Evolutionary conservation across 2,113 vertebrate genomes (phyloP), one percentile per base, ranked within the genome.

Genomic region (Nycticryphes semicollaris): DNA sequence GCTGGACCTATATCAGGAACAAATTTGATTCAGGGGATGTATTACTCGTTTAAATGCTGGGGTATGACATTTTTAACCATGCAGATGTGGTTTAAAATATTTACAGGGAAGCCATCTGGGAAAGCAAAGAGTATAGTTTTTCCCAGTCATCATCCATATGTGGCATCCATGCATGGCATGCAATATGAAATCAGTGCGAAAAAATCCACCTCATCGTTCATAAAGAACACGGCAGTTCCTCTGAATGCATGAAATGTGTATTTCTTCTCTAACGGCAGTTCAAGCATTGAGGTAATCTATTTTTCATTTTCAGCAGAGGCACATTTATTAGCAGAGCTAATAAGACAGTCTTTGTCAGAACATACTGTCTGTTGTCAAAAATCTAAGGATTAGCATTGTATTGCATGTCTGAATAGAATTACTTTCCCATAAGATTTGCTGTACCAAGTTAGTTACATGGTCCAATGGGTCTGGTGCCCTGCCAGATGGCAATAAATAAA

Each of bases 291-390:
- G 53, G 77, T 72, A 92, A 95, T 82, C 69, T 91, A 24, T 89
- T 92, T 88, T 93, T 81, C 76, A 75, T 96, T 94, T 94, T 85
- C 62, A 92, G 53, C 53, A 84, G 35, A 93, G 88, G 72, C 69
- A 78, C 76, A 73, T 95, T 96, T 96, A 96, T 96, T 95, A 96
- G 62, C 50, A 68, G 53, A 92, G 84, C 79, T 95, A 96, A 89
- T 95, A 93, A 95, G 94, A 94, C 62, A 75, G 62, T 64, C 87
- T 93, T 89, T 86, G 80, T 92, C 45, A 89, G 83, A 87, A 84
- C 62, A 50, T 76, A 82, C 15, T 82, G 56, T 90, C 86, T 82
- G 33, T 76, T 93, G 86, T 92, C 92, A 94, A 79, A 79, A 87
- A 95, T 93, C 45, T 84, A 79, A 84, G 86, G 81, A 94, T 92